Conservation (phyloP, 2,888 invertebrate species). For the Aphodius granarius region DNA sequence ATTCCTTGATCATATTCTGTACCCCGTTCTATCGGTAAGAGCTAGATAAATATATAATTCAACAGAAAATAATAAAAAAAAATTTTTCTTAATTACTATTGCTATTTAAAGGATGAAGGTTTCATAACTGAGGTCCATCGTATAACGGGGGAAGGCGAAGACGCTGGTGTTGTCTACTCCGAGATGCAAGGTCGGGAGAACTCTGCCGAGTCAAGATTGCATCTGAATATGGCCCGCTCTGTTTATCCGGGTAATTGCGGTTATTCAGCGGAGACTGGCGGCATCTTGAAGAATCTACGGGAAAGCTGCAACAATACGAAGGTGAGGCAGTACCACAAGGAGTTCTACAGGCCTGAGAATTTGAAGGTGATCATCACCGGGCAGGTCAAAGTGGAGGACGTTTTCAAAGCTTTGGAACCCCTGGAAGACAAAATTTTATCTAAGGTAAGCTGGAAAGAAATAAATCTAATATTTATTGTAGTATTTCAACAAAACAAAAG, state of each 20-base stretch:
- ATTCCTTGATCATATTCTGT: slow-evolving; percentile 87
- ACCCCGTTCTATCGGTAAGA: slow-evolving; percentile 73
- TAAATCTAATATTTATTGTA: too few species aligned
- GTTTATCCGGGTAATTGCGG: slow-evolving; percentile 83
- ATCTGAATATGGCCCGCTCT: slow-evolving; percentile 65
- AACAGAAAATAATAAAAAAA: not conserved
- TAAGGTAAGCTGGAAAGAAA: too few species aligned
- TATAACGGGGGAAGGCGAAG: slow-evolving; percentile 82
- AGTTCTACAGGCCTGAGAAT: slow-evolving; percentile 89
- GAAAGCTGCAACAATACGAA: slow-evolving; percentile 79
- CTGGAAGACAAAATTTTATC: slow-evolving; percentile 76
- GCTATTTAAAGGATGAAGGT: slow-evolving; percentile 70
- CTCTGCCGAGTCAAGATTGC: slow-evolving; percentile 72
- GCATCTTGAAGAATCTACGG: slow-evolving; percentile 80
- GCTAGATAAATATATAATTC: slow-evolving; percentile 5
- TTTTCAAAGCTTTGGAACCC: slow-evolving; percentile 71
- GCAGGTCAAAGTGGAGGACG: slow-evolving; percentile 72
- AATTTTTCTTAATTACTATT: too few species aligned
- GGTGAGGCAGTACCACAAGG: slow-evolving; percentile 77
- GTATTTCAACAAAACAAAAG: too few species aligned
- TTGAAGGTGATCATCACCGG: slow-evolving; percentile 82
- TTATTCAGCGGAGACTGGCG: slow-evolving; percentile 84
- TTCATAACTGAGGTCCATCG: slow-evolving; percentile 92
- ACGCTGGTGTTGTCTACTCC: slow-evolving; percentile 94
- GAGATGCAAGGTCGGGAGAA: slow-evolving; percentile 92